Evolutionary conservation across 1,140 invertebrate genomes (phyloP).

Genomic region (Spodoptera frugiperda): DNA sequence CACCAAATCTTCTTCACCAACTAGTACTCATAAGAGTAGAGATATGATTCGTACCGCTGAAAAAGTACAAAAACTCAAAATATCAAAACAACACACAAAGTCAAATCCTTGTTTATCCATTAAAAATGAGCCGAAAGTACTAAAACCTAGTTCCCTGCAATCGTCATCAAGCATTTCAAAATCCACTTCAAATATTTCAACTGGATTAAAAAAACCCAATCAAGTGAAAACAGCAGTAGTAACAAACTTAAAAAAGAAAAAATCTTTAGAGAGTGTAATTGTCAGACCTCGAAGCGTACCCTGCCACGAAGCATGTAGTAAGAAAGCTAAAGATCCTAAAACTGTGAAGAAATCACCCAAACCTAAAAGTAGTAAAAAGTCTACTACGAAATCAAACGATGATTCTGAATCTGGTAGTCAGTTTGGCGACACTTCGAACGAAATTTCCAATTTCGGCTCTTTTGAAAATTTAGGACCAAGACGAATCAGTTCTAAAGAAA

Average conservation of each 20-base stretch:
- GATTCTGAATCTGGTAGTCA: constrained; percentile 62
- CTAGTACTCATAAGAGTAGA: constrained; percentile 74
- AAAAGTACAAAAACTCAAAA: constrained; percentile 78
- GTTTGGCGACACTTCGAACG: constrained; percentile 64
- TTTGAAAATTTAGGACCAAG: constrained; percentile 59
- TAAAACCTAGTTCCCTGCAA: constrained; percentile 63
- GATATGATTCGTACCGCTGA: constrained; percentile 81
- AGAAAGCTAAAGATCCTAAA: constrained; percentile 70
- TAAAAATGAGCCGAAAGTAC: constrained; percentile 56
- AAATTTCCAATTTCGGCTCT: constrained; percentile 58
- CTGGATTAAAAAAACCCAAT: constrained; percentile 63
- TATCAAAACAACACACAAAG: constrained; percentile 66
- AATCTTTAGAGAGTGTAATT: constrained; percentile 69
- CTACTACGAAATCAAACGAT: constrained; percentile 44
- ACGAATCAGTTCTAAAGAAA: constrained; percentile 80
- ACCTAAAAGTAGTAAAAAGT: constrained; percentile 60
- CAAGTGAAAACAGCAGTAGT: constrained; percentile 74
- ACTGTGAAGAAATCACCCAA: constrained; percentile 58
- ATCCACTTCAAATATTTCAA: constrained; percentile 69
- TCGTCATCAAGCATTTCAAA: constrained; percentile 68
- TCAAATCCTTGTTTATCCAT: constrained; percentile 63
- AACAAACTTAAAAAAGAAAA: constrained; percentile 78
- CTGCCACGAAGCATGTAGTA: constrained; percentile 67
- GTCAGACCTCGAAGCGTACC: constrained; percentile 65
- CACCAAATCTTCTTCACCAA: constrained; percentile 51